Evolutionary conservation across 2,888 invertebrate species (phyloP).

Genomic region (Drosophila eohydei): DNA sequence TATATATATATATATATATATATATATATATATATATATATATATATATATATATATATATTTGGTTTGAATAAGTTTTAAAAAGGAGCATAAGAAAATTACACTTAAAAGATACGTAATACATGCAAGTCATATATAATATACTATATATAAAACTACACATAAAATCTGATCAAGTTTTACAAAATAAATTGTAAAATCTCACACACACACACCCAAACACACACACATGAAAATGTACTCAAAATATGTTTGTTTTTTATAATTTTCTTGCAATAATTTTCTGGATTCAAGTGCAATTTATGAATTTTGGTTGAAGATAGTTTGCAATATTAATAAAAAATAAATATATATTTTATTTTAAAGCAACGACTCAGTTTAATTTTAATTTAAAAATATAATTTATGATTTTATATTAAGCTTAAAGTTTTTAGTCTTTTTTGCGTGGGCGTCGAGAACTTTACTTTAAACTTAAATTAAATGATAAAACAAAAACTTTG

Average conservation of each 20-base stretch:
- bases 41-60: slow-evolving; percentile 6
- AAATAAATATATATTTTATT: slow-evolving; percentile 26
- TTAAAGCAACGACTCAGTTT: slow-evolving; percentile 60
- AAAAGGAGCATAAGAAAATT: slow-evolving; percentile 19
- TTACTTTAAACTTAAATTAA: slow-evolving; percentile 27
- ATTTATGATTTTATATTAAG: slow-evolving; percentile 18
- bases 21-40: slow-evolving; percentile 8
- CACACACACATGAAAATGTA: slow-evolving; percentile 38
- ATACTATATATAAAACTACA: slow-evolving; percentile 18
- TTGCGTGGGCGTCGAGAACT: slow-evolving; percentile 6
- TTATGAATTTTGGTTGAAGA: slow-evolving; percentile 39
- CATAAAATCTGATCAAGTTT: slow-evolving; percentile 23
- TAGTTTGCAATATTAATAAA: slow-evolving; percentile 9
- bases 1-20: slow-evolving; percentile 15
- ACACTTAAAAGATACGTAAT: slow-evolving; percentile 64
- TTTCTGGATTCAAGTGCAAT: slow-evolving; percentile 52
- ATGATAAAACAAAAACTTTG: slow-evolving; percentile 22
- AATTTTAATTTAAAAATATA: slow-evolving; percentile 26
- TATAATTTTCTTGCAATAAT: slow-evolving; percentile 21
- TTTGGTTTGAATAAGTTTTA: slow-evolving; percentile 47
- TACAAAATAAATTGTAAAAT: slow-evolving; percentile 30
- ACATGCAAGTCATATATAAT: slow-evolving; percentile 59
- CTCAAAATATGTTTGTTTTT: slow-evolving; percentile 45
- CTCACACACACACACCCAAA: slow-evolving; percentile 11
- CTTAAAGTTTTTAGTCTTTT: slow-evolving; percentile 27